Conservation (phyloP, 2,888 invertebrate species). For the Nomada fabriciana region DNA sequence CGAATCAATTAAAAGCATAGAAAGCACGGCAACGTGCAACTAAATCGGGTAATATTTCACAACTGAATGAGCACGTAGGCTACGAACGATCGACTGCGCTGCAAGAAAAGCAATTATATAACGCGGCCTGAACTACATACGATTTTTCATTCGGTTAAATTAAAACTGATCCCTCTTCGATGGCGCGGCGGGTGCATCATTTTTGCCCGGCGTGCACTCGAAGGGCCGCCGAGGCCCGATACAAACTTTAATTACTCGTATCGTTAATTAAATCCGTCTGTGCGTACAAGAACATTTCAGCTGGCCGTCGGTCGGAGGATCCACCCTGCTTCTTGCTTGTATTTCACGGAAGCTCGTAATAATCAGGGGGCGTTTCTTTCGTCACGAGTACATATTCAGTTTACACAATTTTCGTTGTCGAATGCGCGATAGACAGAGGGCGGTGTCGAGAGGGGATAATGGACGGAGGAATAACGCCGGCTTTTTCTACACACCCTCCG, state of each 20-base stretch:
- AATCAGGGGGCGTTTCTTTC: constrained; percentile 61
- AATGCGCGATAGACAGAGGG: neutral
- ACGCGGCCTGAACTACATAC: neutral
- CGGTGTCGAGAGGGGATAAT: neutral
- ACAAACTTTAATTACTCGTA: constrained; percentile 64
- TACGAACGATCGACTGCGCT: neutral
- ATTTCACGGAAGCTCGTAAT: constrained; percentile 70
- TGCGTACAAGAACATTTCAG: constrained; percentile 48
- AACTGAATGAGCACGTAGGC: neutral
- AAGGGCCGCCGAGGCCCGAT: constrained; percentile 15
- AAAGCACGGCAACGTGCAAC: neutral
- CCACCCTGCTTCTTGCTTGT: constrained; percentile 27
- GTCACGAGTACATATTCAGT: constrained; percentile 42
- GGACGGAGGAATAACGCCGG: constrained; percentile 17
- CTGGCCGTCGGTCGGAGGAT: constrained; percentile 38
- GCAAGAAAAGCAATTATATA: constrained; percentile 32
- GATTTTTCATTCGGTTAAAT: constrained; percentile 44
- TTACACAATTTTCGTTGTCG: constrained; percentile 61
- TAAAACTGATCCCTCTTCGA: constrained; percentile 35
- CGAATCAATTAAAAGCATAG: neutral
- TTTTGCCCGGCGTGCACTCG: constrained; percentile 23
- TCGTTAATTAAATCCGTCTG: constrained; percentile 69
- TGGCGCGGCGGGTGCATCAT: constrained; percentile 16
- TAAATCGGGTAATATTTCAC: constrained; percentile 11
- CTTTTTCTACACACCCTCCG: constrained; percentile 11